Base-by-base conservation (phyloP, 2,888 invertebrate genomes). In the Cheilosia vernalis region DNA sequence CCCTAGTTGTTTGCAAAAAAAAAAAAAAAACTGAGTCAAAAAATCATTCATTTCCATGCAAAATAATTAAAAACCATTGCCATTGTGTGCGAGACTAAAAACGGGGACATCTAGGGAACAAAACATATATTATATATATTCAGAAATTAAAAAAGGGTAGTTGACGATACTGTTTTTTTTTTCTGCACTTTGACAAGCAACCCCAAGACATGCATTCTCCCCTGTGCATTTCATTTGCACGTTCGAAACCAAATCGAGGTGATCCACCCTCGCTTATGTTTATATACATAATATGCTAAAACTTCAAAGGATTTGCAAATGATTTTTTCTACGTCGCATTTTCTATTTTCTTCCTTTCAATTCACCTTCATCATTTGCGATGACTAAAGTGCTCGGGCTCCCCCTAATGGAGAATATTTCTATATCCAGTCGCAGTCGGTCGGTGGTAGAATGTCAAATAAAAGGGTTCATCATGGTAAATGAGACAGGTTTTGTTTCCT, bases 241-340 rank as follows among this genome's bases (percentile, higher is more conserved):
- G 51, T 70, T 21, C 44, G 51, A 81, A 81, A 56, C 56, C 56
- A 60, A 83, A 78, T 67, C 66, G 60, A 78, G 63, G 78, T 83
- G 78, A 83, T 77, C 78, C 78, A 83, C 78, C 82, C 82, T 77
- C 58, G 74, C 15, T 4, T 21, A 9, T 17, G 51, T 40, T 77
- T 30, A 7, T 30, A 30, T 27, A 27, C 21, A 21, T 27, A 27
- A 27, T 44, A 15, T 79, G 61, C n/a, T 37, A 27, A 33, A 47
- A 72, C 78, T 70, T 83, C 82, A 83, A 83, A 78, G 82, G 55
- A 78, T 67, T 55, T 72, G 60, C 49, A 60, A 61, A 55, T 9
- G 78, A 42, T 53, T 63, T 40, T 55, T 42, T 56, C 60, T 64
- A 19, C 72, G 60, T 24, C 72, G 42, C 44, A 37, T 33, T 42